Base-by-base conservation (phyloP, 1,140 invertebrate species). In the Hesperophylax magnus region DNA sequence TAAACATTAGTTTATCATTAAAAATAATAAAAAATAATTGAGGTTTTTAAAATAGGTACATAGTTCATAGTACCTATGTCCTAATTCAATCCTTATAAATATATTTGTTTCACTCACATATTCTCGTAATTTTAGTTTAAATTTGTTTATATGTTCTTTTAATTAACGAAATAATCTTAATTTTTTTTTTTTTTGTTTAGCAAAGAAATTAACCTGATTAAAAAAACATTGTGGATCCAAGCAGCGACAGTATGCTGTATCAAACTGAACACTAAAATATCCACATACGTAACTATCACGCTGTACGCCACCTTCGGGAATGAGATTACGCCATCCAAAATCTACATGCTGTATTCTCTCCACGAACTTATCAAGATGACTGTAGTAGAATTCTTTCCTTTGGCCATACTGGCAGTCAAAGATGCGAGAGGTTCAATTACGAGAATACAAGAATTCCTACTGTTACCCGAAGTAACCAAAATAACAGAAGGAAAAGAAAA, bases 261-360 rank as follows among this genome's bases (percentile, higher is more conserved):
- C 5, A 90, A 90, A 82, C 83, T 96, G 77, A 94, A 94, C 78
- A 93, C 95, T 0, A 95, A 96, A 86, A 87, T 96, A 0, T 94
- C 95, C 0, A 91, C 97, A 2, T 96, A 96, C 81, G 86, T 96
- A 0, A 95, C 94, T 1, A 93, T 98, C 31, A 87, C 97, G n/a
- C 91, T 93, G 0, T 97, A 94, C 84, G 92, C 97, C 6, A 90
- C 94, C 0, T 87, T 93, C 14, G 92, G 92, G 0, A 90, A 92
- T 79, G 87, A 92, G 53, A 88, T 96, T 1, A 95, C 92, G 0
- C 94, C 97, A 0, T 92, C 96, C 81, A 95, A 92, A 86, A 93
- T 95, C 0, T 95, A 95, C 85, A 93, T 95, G 3, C 89, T 96
- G 7, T 94, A 94, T 1, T 93, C 93, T 0, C 95, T 94, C 84